Conservation (phyloP, 2,113 vertebrate genomes). For the Pongo abelii region DNA sequence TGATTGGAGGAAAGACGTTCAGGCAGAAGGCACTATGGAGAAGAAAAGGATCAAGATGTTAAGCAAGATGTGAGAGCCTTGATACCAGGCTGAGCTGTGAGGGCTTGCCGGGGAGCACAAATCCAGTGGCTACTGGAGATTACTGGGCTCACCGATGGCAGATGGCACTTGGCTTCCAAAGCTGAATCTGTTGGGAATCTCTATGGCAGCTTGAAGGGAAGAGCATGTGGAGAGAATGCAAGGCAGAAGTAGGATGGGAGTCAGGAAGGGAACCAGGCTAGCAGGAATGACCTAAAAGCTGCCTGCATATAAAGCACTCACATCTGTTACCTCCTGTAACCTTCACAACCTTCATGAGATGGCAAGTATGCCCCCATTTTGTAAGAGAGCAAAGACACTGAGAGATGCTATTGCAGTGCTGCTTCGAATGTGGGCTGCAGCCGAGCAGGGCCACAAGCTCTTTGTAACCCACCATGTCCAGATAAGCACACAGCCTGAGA, state of each 20-base stretch:
- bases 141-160: rapidly evolving
- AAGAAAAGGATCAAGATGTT: not conserved
- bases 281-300: rapidly evolving
- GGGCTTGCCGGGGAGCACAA: rapidly evolving
- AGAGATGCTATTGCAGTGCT: rapidly evolving
- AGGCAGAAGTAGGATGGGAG: not conserved
- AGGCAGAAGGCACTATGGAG: not conserved
- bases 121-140: not conserved
- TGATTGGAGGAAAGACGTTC: rapidly evolving
- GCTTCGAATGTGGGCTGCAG: rapidly evolving
- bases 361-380: rapidly evolving
- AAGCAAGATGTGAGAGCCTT: rapidly evolving
- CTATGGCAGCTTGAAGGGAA: not conserved
- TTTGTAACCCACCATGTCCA: rapidly evolving
- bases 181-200: not conserved
- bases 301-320: rapidly evolving
- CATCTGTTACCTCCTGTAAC: rapidly evolving
- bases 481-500: rapidly evolving
- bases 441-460: rapidly evolving
- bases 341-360: not conserved
- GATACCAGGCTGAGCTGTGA: too few relatives aligned
- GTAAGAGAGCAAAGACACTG: not conserved
- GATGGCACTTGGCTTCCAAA: rapidly evolving
- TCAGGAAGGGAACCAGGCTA: not conserved
- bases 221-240: too few relatives aligned